These are phyloP conservation scores for Athalia cordata DNA, from an alignment of 2,888 invertebrate genomes.

Conservation along the genomic window DNA sequence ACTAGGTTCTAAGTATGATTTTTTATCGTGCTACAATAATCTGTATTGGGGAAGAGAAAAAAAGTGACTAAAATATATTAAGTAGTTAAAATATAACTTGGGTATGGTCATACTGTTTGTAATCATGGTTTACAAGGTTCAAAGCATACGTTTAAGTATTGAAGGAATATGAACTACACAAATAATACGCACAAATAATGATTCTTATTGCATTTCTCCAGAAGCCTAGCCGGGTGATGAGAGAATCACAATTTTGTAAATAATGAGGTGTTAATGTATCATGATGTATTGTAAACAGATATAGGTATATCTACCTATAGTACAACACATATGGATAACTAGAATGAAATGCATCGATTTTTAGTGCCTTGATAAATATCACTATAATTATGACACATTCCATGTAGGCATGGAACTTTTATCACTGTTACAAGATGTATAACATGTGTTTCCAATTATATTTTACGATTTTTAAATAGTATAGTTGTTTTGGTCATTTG, in stretches of 20 bases:
- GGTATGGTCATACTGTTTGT: not conserved
- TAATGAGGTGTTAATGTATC: constrained; percentile 7
- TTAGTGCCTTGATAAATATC: constrained; percentile 40
- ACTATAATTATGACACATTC: constrained; percentile 34
- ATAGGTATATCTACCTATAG: not conserved
- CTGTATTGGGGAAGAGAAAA: not conserved
- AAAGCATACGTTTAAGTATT: not conserved
- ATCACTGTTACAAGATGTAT: not conserved
- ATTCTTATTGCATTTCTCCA: constrained; percentile 29
- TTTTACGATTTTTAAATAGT: not conserved
- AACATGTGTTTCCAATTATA: constrained; percentile 14
- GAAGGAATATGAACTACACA: constrained; percentile 22
- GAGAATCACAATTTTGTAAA: constrained; percentile 28
- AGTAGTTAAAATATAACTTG: not conserved
- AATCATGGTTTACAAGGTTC: not conserved
- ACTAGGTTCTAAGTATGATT: constrained; percentile 8
- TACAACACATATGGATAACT: constrained; percentile 5
- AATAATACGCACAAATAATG: constrained; percentile 13
- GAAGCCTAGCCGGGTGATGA: not conserved
- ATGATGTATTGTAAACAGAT: not conserved
- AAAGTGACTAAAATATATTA: too few relatives aligned
- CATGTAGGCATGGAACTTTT: constrained; percentile 19
- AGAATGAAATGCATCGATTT: constrained; percentile 28
- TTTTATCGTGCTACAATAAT: not conserved
- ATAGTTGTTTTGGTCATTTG: not conserved